Base-by-base conservation (phyloP, 2,797 vertebrate species). In the Rhinophrynus dorsalis region DNA sequence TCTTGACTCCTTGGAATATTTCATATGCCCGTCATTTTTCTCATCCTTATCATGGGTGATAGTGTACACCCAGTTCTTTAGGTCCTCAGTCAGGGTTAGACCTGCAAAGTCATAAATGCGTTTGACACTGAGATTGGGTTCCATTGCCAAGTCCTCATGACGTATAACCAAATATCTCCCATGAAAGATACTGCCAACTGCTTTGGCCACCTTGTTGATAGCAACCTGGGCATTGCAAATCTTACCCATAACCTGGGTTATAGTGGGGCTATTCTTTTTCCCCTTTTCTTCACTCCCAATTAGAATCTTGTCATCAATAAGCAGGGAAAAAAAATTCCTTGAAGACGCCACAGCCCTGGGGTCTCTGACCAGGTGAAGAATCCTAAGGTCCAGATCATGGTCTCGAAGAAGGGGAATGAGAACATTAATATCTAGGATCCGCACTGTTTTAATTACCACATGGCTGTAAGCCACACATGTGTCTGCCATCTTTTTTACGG, bases 91-190 rank as follows among this genome's bases (percentile, higher is more conserved):
- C 81, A 91, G 79, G 29, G 85, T 78, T 58, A 93, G 58, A 3
- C 86, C 89, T 10, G 86, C 69, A 35, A 94, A 93, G 50, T 75
- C 82, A 75, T 90, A 92, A 27, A 94, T 84, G 68, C 90, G 87
- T 1, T 60, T 60, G 3, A 85, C 81, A 38, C 86, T 90, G 30
- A 81, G 76, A 75, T 81, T 77, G 0, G 92, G 91, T n/a, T 84
- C 82, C 24, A 82, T 77, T 2, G 90, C 88, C 68, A 94, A 76
- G 74, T 94, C 92, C 78, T 93, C 92, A 7, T 93, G 92, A 2
- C 91, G 86, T 24, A 93, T 83, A 23, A 90, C 76, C 23, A 92
- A 70, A 74, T 93, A 94, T 40, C 87, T 87, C 1, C 87, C 89
- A 4, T 1, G 6, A n/a, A n/a, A n/a, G 26, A 62, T 11, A n/a